Percentiles rank a stretch among this genome's conserved stretches.
Conservation (phyloP, 2,113 vertebrate genomes). For the Thymallus thymallus region DNA sequence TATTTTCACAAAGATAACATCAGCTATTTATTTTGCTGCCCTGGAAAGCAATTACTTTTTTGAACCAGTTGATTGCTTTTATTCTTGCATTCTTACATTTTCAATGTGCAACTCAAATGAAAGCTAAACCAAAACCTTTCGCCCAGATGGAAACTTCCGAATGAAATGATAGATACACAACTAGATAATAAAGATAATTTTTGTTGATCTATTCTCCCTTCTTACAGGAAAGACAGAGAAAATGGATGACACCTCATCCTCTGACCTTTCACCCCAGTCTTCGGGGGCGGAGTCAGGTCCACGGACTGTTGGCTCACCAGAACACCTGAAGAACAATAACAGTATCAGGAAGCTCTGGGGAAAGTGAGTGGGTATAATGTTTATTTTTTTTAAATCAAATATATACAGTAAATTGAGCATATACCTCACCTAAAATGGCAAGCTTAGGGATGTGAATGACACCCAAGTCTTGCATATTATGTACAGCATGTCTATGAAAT, state of each 20-base stretch:
- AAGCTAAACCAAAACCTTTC: background rate
- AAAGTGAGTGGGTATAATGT: slow-evolving; percentile 80
- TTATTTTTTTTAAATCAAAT: background rate
- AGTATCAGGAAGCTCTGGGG: slow-evolving; percentile 96
- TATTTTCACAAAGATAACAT: background rate
- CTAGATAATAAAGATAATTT: no score
- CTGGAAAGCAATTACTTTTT: background rate
- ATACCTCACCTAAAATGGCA: no score
- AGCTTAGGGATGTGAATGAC: no score
- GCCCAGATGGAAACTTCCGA: background rate
- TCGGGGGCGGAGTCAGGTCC: slow-evolving; percentile 78
- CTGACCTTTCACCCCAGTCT: slow-evolving; percentile 78
- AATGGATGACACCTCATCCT: slow-evolving; percentile 66
- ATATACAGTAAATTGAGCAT: no score
- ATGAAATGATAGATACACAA: background rate
- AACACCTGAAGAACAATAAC: slow-evolving; percentile 88
- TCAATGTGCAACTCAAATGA: background rate
- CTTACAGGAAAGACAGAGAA: slow-evolving; percentile 81
- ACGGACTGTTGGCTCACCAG: slow-evolving; percentile 82
- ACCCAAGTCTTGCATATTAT: background rate
- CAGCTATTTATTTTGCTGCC: background rate
- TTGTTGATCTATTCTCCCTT: slow-evolving; percentile 16
- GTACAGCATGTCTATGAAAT: background rate
- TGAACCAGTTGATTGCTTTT: background rate
- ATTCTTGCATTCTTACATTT: background rate